phyloP scores from a whole-genome alignment of 2,888 invertebrate genomes.

The Trissolcus brochymenae region DNA sequence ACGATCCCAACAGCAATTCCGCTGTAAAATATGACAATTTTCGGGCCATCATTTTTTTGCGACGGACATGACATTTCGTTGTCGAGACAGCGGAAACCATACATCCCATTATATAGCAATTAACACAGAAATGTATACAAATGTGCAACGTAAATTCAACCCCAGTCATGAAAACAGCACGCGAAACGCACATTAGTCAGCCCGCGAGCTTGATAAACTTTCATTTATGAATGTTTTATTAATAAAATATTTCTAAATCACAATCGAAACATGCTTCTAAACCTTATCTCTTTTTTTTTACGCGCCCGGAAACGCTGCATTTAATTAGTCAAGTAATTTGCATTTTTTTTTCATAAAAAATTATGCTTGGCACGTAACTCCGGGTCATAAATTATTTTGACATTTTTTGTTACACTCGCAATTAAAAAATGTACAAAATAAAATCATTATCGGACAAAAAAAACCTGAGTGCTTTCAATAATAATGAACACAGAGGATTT shows the following conservation, averaged over 20 bases:
- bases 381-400: conserved; percentile 22
- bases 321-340: conserved; percentile 24
- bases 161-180: conserved; percentile 9
- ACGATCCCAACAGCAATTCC: conserved; percentile 20
- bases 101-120: conserved; percentile 62
- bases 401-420: background rate
- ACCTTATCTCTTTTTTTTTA: conserved; percentile 12
- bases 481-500: too few relatives aligned
- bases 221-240: conserved; percentile 30
- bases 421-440: background rate
- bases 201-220: conserved; percentile 15
- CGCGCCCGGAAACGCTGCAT: conserved; percentile 13
- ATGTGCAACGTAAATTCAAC: conserved; percentile 61
- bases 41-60: conserved; percentile 18
- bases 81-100: conserved; percentile 13
- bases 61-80: conserved; percentile 10
- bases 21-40: conserved; percentile 45
- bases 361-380: conserved; percentile 6
- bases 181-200: conserved; percentile 6
- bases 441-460: background rate
- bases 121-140: conserved; percentile 65
- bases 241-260: conserved; percentile 32
- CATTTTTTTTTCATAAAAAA: conserved; percentile 19
- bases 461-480: too few relatives aligned
- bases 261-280: conserved; percentile 15